Base-by-base conservation (phyloP, 2,888 invertebrate species). In the Nemurella pictetii region DNA sequence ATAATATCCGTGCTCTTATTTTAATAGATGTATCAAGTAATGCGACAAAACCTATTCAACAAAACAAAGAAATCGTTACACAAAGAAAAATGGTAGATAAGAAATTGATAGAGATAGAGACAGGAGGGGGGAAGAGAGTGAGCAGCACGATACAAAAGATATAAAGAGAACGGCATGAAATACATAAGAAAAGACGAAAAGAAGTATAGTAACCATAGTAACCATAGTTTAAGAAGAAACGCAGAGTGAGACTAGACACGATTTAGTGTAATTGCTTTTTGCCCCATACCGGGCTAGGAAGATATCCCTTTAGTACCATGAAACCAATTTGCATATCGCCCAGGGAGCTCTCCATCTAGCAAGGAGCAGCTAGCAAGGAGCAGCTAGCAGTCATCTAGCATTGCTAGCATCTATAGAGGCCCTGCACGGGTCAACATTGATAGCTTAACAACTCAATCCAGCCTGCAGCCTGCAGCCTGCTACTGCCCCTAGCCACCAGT, bases 211-310 rank as follows among this genome's bases (percentile, higher is more conserved):
- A 25, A 27, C 15, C n/a, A 27, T 27, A 82, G 28, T 12, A 82
- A 15, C 32, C 80, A 32, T 80, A n/a, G n/a, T n/a, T 5, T 29
- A 30, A 28, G 30, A 28, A 78, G 29, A 30, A 28, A 78, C 78
- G 30, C 78, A 78, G 20, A 77, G 9, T 27, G 27, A 75, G 27
- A 75, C 75, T 28, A 75, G 27, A 75, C 75, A 15, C 32, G 55
- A 82, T 82, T 82, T 82, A 82, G 72, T 82, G 82, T 82, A 82
- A 82, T 82, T 82, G 82, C 82, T 82, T 82, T 72, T 82, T 82
- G 82, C 82, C 82, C 55, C 55, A 12, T 55, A 26, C 55, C 55
- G 82, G 26, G 27, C 55, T 5, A 82, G 72, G 55, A 29, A 36
- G n/a, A 82, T 72, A 82, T 82, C 82, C 82, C 82, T 82, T 82